A percentile compares a stretch with the other conserved stretches of the same genome.
Conservation (phyloP, 2,797 vertebrate genomes). For the Gobionotothen gibberifrons region DNA sequence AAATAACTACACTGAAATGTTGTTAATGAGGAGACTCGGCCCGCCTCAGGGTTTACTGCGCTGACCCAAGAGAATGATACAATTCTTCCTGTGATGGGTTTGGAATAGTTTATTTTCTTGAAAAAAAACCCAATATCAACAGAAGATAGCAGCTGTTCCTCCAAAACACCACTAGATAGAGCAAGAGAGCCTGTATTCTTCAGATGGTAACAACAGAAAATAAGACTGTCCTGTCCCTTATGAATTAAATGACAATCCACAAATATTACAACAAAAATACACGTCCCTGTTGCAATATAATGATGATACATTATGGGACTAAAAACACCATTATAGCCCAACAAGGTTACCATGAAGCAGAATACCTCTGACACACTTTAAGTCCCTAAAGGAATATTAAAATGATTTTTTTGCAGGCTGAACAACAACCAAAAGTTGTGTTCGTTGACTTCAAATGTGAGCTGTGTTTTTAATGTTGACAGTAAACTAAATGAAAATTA, state of each 20-base stretch:
- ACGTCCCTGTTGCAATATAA: slow-evolving; percentile 43
- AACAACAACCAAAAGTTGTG: slow-evolving; percentile 9
- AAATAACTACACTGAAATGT: slow-evolving; percentile 42
- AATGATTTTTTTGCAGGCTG: slow-evolving; percentile 23
- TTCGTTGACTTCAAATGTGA: slow-evolving; percentile 33
- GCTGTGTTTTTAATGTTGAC: slow-evolving; percentile 31
- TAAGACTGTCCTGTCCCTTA: slow-evolving; percentile 9
- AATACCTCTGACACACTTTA: slow-evolving; percentile 1
- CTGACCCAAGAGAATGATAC: slow-evolving; percentile 15
- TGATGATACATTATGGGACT: slow-evolving; percentile 44
- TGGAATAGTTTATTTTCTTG: slow-evolving; percentile 25
- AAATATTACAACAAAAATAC: slow-evolving; percentile 40
- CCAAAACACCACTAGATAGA: slow-evolving; percentile 67
- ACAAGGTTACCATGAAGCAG: slow-evolving; percentile 44
- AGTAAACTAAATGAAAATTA: slow-evolving; percentile 61
- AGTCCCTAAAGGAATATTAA: slow-evolving; percentile 23
- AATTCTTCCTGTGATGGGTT: slow-evolving; percentile 19
- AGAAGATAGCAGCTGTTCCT: neutral
- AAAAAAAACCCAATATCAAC: neutral
- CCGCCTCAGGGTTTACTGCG: slow-evolving; percentile 29
- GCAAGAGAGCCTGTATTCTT: slow-evolving; percentile 28
- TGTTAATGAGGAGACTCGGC: slow-evolving; percentile 46
- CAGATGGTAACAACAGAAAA: neutral
- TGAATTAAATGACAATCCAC: slow-evolving; percentile 27
- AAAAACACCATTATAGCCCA: slow-evolving; percentile 28